Evolutionary conservation across 2,888 invertebrate species (phyloP).

Genomic region (Agrotis segetum): DNA sequence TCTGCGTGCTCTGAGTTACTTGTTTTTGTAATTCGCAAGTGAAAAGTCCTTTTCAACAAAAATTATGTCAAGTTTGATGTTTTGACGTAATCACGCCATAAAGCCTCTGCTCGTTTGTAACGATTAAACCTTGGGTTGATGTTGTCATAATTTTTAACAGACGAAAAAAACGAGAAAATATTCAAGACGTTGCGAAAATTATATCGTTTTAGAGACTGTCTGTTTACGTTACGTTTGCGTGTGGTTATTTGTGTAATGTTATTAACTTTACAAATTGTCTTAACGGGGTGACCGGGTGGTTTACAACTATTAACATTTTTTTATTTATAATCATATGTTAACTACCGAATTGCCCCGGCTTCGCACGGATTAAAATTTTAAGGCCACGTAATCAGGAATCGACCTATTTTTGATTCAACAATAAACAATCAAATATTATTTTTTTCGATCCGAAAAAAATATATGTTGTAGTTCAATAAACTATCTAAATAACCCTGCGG

Average conservation of each 20-base stretch:
- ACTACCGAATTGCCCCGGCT: too few relatives aligned
- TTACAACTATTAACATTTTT: not conserved
- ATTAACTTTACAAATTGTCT: not conserved
- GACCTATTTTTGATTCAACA: too few relatives aligned
- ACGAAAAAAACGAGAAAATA: not conserved
- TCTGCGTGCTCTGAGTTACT: too few relatives aligned
- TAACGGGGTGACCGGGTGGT: not conserved
- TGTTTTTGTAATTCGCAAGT: not conserved
- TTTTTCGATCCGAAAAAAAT: too few relatives aligned
- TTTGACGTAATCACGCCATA: not conserved
- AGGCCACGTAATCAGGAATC: too few relatives aligned
- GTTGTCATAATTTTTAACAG: not conserved
- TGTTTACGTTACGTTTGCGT: not conserved
- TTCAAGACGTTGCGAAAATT: not conserved
- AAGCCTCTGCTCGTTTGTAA: not conserved
- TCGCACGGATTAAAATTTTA: too few relatives aligned
- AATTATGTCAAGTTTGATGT: constrained; percentile 18
- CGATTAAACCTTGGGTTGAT: not conserved
- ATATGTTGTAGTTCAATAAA: too few relatives aligned
- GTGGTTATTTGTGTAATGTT: not conserved
- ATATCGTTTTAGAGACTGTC: not conserved
- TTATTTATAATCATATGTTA: too few relatives aligned
- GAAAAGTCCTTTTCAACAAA: not conserved
- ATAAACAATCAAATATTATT: too few relatives aligned
- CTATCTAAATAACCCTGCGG: too few relatives aligned